Conservation (phyloP, 92 coral and sea anemone species). For the Paramuricea clavata region DNA sequence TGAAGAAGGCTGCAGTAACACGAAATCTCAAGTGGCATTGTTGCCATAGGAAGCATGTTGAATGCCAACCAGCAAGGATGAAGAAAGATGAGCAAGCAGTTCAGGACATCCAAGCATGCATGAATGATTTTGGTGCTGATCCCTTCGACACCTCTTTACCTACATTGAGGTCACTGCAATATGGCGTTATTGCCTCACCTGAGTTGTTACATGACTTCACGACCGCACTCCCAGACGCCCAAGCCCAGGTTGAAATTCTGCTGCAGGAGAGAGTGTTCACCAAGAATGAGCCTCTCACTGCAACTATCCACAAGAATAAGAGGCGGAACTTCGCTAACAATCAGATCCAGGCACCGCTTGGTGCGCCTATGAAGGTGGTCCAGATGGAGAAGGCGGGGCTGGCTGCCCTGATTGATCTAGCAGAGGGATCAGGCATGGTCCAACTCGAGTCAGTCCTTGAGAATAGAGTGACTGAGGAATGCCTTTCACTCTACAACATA, state of each 20-base stretch:
- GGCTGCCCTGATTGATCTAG: conserved; percentile 50
- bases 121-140: conserved; percentile 53
- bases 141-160: conserved; percentile 40
- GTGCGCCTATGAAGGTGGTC: conserved; percentile 43
- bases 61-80: conserved; percentile 42
- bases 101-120: conserved; percentile 41
- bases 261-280: conserved; percentile 46
- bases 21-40: conserved; percentile 20
- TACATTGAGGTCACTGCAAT: conserved; percentile 49
- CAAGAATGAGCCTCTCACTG: conserved; percentile 45
- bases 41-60: conserved; percentile 33
- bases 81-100: conserved; percentile 48
- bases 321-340: conserved; percentile 42
- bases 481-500: conserved; percentile 46
- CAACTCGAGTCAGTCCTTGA: conserved; percentile 49
- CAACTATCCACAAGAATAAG: conserved; percentile 54
- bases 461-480: conserved; percentile 55
- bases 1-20: conserved; percentile 7
- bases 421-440: conserved; percentile 56
- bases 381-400: conserved; percentile 53
- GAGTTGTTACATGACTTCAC: conserved; percentile 49
- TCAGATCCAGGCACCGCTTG: conserved; percentile 45
- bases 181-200: conserved; percentile 36
- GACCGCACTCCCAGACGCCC: conserved; percentile 46
- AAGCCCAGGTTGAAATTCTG: conserved; percentile 50